Base-by-base conservation (phyloP, 2,888 invertebrate genomes). In the Auanema freiburgensis region DNA sequence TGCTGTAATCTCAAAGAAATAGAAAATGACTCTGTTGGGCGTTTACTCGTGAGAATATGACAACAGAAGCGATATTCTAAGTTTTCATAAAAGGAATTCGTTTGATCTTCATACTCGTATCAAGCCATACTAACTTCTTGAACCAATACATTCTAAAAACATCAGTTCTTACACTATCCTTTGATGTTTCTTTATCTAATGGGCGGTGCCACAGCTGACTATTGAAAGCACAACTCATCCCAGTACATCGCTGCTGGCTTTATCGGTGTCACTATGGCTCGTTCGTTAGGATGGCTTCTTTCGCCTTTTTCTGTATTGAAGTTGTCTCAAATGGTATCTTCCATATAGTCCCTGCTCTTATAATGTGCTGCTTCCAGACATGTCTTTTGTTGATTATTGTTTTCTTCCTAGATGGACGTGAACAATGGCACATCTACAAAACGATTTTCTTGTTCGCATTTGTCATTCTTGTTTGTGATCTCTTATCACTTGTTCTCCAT, bases 401-500 rank as follows among this genome's bases (percentile, higher is more conserved):
- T 18, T 62, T 62, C 16, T 62, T 62, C 56, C 49, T 62, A 25
- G 62, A 62, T 33, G 62, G 62, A 14, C 56, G 57, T 18, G 21
- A 57, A 12, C 62, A 62, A 33, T 62, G 62, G 62, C 42, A 51
- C 4, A 21, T 50, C 18, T 62, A 62, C 44, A 49, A 50, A 12
- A n/a, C 53, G 8, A 33, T 63, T 18, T 63, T 58, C 63, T 5
- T 42, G 16, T 21, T 21, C 16, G 40, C 52, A 25, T 52, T 52
- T 42, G 21, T 58, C 24, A 24, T 63, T 51, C 43, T 63, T 12
- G 8, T 63, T 6, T 42, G 40, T 6, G 42, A 44, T 16, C n/a
- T 57, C 16, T 14, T 62, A 42, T 46, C 49, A 40, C 41, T 62
- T 2, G 42, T 16, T 21, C 40, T 62, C n/a, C 62, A 62, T 16